Evolutionary conservation across 1,140 invertebrate species (phyloP), one percentile per base, ranked within the genome.

Genomic region (Dryas iulia): DNA sequence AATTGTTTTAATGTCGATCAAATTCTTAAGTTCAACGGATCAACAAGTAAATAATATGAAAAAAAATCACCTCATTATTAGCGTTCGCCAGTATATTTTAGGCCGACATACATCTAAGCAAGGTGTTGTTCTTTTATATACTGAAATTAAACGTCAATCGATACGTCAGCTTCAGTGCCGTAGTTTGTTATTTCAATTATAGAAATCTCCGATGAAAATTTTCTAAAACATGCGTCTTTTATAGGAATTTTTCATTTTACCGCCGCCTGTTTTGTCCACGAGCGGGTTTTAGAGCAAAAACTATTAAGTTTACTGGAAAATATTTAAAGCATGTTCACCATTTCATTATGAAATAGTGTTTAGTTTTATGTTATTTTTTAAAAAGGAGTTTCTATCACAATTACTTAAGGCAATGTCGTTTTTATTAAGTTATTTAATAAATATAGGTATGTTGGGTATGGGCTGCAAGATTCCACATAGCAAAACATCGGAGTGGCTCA

Each of bases 171-270:
- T 62, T 61, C 87, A 88, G 79, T 35, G 66, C 65, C 66, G 63
- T 78, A 79, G 78, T 83, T 87, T 83, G 84, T 87, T 89, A 80
- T 86, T 88, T 84, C 78, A 90, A 87, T 87, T 89, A 89, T 83
- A 84, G 84, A 78, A 81, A 70, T 76, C 76, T 66, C 74, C 76
- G 73, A 74, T 82, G 71, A 71, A 71, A 81, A 83, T 84, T 86
- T 88, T 87, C 81, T 87, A 81, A 84, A 84, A 80, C 79, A 82
- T 71, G 75, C 76, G 69, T 82, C 77, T 83, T 83, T 83, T 83
- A 74, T 82, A 66, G 74, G 73, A 79, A 83, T 83, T 84, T 88
- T 84, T 85, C 84, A 85, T 84, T 83, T 81, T 59, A 69, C 71
- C 69, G 64, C 71, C 69, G 69, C 69, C 71, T 64, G 70, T 74